Conservation (phyloP, 2,888 invertebrate genomes). For the Rotaria macrura region DNA sequence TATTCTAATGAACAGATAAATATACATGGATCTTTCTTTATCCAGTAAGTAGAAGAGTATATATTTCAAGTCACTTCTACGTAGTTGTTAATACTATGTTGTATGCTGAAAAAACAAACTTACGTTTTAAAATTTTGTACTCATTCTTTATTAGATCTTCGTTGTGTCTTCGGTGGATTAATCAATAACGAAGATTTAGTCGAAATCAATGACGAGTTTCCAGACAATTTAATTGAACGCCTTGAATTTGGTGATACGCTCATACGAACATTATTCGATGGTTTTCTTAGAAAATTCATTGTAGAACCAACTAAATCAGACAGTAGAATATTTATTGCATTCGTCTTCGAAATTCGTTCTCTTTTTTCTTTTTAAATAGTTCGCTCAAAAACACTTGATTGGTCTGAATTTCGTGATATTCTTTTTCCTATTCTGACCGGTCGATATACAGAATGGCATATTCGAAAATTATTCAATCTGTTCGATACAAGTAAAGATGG, state of each 20-base stretch:
- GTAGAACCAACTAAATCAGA: background rate
- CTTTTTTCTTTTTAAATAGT: background rate
- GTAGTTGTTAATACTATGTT: too few species aligned
- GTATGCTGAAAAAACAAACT: too few species aligned
- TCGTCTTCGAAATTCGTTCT: background rate
- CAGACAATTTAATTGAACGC: background rate
- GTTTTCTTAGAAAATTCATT: background rate
- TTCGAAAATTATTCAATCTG: constrained; percentile 10
- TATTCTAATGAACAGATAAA: too few species aligned
- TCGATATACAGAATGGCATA: background rate
- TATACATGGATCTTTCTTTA: too few species aligned
- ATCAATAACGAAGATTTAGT: background rate
- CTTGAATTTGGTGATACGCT: background rate
- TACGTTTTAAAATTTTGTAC: too few species aligned
- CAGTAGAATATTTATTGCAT: background rate
- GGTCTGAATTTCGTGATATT: constrained; percentile 9
- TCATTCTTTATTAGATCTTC: background rate
- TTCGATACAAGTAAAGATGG: background rate
- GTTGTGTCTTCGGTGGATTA: background rate
- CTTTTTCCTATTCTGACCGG: background rate
- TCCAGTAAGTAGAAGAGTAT: too few species aligned
- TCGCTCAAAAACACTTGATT: background rate
- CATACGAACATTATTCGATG: background rate
- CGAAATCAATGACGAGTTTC: background rate
- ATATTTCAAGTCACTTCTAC: too few species aligned